Percentiles rank a stretch among this genome's conserved stretches.
phyloP scores from a whole-genome alignment of 2,888 invertebrate species.

The Neria commutata region DNA sequence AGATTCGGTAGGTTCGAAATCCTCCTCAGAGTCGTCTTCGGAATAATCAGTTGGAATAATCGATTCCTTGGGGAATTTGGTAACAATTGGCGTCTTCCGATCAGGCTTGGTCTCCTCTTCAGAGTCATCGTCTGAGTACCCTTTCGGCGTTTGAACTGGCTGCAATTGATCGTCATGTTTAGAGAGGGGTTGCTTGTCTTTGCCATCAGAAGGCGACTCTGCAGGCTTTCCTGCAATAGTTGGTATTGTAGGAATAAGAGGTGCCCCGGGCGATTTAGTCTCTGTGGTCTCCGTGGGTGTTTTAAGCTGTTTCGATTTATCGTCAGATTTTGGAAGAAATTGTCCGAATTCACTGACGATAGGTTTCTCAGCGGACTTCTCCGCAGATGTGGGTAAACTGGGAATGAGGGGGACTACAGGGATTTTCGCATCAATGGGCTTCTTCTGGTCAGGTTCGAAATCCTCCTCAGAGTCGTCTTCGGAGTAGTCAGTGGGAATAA shows the following conservation, averaged over 20 bases:
- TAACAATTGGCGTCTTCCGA: background rate
- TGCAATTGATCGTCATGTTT: background rate
- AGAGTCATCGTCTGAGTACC: slow-evolving; percentile 9
- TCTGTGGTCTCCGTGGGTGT: no score
- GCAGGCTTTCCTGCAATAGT: background rate
- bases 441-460: background rate
- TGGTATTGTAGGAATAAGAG: background rate
- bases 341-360: background rate
- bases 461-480: background rate
- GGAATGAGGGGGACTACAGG: background rate
- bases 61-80: slow-evolving; percentile 1
- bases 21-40: slow-evolving; percentile 1
- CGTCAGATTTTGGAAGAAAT: background rate
- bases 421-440: background rate
- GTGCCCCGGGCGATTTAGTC: background rate
- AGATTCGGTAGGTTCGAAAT: background rate
- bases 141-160: background rate
- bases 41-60: slow-evolving; percentile 1
- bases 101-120: slow-evolving; percentile 8
- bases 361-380: slow-evolving; percentile 4
- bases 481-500: background rate
- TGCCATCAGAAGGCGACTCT: background rate
- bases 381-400: background rate
- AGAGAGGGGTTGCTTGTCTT: no score
- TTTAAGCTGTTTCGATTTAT: no score